Conservation (phyloP, 2,888 invertebrate genomes). For the Eueremaeus valkanovi region DNA sequence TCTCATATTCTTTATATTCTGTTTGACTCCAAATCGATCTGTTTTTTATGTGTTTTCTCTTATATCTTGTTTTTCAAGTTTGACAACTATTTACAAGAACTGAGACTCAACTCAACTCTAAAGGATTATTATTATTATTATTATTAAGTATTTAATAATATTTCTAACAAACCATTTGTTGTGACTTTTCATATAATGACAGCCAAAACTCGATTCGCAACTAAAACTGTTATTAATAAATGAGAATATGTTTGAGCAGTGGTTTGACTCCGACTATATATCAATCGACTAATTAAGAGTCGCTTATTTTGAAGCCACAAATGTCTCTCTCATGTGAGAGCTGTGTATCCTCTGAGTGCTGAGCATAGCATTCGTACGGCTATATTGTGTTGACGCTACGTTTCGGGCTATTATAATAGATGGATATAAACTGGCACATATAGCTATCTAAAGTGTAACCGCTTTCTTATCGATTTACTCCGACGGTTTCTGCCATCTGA, state of each 20-base stretch:
- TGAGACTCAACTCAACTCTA: neutral
- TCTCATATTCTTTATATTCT: neutral
- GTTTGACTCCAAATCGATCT: neutral
- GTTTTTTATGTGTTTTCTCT: neutral
- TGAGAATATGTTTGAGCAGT: neutral
- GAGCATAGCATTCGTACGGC: neutral
- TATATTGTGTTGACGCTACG: slow-evolving; percentile 7
- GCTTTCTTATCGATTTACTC: slow-evolving; percentile 30
- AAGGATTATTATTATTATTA: neutral
- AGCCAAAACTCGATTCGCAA: neutral
- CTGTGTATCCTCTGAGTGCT: neutral
- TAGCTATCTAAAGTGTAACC: slow-evolving; percentile 1
- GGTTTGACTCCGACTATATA: neutral
- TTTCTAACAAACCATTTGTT: neutral
- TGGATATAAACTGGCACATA: slow-evolving; percentile 10
- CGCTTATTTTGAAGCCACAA: slow-evolving; percentile 12
- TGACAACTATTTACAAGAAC: neutral
- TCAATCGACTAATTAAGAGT: slow-evolving; percentile 28
- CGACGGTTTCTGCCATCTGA: slow-evolving; percentile 23
- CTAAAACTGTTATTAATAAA: slow-evolving; percentile 5
- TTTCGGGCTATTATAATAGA: slow-evolving; percentile 20
- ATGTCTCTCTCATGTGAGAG: neutral
- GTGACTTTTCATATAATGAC: neutral
- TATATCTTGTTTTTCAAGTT: slow-evolving; percentile 12
- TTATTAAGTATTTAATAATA: neutral